Conservation (phyloP, 2,113 vertebrate genomes). For the Microcebus ravelobensis region DNA sequence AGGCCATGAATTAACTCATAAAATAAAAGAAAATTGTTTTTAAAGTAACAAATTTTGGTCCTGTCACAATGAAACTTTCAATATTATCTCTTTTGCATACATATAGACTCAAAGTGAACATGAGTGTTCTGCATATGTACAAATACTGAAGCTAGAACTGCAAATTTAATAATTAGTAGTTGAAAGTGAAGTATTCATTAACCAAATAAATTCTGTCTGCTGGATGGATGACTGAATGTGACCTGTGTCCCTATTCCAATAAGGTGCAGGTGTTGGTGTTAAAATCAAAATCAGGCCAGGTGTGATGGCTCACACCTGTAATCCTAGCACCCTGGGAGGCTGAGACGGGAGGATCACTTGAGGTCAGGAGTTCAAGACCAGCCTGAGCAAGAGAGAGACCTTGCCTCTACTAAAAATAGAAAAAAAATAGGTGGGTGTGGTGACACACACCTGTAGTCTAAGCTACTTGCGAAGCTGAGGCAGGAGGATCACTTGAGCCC, state of each 20-base stretch:
- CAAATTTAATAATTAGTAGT: not conserved
- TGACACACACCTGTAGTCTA: too few species aligned
- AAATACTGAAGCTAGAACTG: not conserved
- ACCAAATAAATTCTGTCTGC: not conserved
- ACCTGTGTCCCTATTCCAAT: too few species aligned
- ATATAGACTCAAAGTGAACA: not conserved
- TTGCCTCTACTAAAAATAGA: too few species aligned
- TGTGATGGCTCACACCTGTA: too few species aligned
- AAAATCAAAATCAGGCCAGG: not conserved
- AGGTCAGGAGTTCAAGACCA: too few species aligned
- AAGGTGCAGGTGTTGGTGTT: not conserved
- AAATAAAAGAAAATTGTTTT: not conserved
- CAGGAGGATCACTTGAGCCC: too few species aligned
- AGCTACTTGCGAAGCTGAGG: too few species aligned
- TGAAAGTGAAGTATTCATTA: not conserved
- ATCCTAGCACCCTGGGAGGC: too few species aligned
- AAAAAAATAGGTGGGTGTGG: too few species aligned
- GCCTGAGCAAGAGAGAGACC: too few species aligned
- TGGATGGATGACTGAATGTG: not conserved
- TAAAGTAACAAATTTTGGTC: not conserved
- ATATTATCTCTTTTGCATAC: not conserved
- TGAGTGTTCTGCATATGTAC: not conserved
- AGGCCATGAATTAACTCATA: not conserved
- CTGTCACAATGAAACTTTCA: not conserved
- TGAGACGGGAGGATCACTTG: too few species aligned